Evolutionary conservation across 1,140 invertebrate species (phyloP), one percentile per base, ranked within the genome.

Genomic region (Penaeus indicus): DNA sequence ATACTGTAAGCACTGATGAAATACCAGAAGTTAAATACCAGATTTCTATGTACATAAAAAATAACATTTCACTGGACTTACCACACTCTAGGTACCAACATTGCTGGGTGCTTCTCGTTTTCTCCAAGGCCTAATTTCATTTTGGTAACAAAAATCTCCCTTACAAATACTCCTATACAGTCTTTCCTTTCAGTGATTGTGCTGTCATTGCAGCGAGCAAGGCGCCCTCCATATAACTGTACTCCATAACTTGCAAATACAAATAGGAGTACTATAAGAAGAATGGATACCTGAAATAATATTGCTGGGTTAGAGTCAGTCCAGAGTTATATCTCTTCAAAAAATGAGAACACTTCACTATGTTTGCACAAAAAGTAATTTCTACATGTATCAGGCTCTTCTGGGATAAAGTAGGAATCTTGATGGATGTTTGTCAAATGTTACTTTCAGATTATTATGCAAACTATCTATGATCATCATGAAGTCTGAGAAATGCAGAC

Each of bases 221-320:
- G 93, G 92, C 96, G 95, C 67, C 99, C 99, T 19, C 99, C 99
- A 93, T 99, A 99, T 69, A 99, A 93, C 92, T 99, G 99, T 4
- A 99, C 98, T 1, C 99, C 99, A 92, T 99, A 99, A 93, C 97
- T 99, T 75, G 99, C 98, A 93, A 99, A 99, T 25, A 99, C 97
- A 93, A 99, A 99, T 96, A 99, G 99, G 27, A 99, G 94, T 2
- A 99, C 95, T 91, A 99, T 98, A 54, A 99, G 94, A n/a, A 99
- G 94, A 19, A 99, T 98, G 1, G 98, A 99, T 94, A 98, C 96
- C 95, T 97, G 92, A n/a, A 93, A 93, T 60, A 18, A 69, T 32
- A 80, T 19, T 61, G 11, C 22, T 1, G 69, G 3, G 79, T 25
- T 77, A 19, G n/a, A 75, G 42, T 27, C 22, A 27, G 72, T 22